Percentiles rank a stretch among this genome's conserved stretches.
These are phyloP conservation scores for silkworm (Bombyx mori) DNA, from an alignment of 1,140 invertebrate species.

Conservation along the genomic window ASM3026992v2 NC_085128.1:15092001-15092500, in stretches of 20 bases:
- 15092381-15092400: too few species aligned
- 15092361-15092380: conserved; percentile 14
- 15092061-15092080: too few species aligned
- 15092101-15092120: too few species aligned
- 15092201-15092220: conserved; percentile 36
- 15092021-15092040: conserved; percentile 66
- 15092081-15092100: too few species aligned
- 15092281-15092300: conserved; percentile 6
- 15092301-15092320: conserved; percentile 21
- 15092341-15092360: conserved; percentile 15
- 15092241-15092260: conserved; percentile 36
- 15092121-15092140: too few species aligned
- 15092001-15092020: conserved; percentile 61
- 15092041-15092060: conserved; percentile 38
- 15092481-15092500: too few species aligned
- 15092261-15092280: conserved; percentile 15
- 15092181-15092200: conserved; percentile 21
- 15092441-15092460: too few species aligned
- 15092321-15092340: conserved; percentile 16
- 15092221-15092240: conserved; percentile 11
- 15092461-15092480: too few species aligned
- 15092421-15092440: too few species aligned
- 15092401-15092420: conserved; percentile 1
- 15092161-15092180: conserved; percentile 35
- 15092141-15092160: conserved; percentile 23